Evolutionary conservation across 2,113 vertebrate genomes (phyloP).

Genomic region (Forbesichthys agassizii): DNA sequence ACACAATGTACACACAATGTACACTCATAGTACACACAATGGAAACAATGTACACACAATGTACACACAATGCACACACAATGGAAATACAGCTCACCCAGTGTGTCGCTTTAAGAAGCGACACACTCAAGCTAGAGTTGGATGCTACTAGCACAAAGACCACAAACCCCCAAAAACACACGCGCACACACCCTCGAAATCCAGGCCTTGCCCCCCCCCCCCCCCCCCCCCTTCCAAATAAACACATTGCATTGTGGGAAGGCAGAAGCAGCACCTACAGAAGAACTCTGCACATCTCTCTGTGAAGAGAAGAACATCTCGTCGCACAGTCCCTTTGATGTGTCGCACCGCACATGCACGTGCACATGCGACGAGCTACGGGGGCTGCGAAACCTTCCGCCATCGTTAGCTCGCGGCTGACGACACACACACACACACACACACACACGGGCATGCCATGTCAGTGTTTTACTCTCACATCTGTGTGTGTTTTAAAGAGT

Average conservation of each 20-base stretch:
- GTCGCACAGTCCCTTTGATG: constrained; percentile 67
- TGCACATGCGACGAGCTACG: constrained; percentile 29
- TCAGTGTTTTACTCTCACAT: constrained; percentile 33
- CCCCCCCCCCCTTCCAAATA: constrained; percentile 29
- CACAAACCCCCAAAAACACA: no score
- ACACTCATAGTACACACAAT: neutral
- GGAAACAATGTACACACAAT: neutral
- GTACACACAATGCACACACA: neutral
- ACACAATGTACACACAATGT: neutral
- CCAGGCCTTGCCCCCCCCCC: constrained; percentile 20
- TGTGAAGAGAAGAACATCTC: constrained; percentile 22
- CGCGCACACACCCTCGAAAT: constrained; percentile 49
- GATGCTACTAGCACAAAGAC: no score
- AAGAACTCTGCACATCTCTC: constrained; percentile 54
- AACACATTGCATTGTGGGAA: constrained; percentile 64
- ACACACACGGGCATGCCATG: constrained; percentile 11
- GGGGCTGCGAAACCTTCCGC: neutral
- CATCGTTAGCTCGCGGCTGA: constrained; percentile 27
- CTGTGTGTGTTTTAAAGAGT: neutral
- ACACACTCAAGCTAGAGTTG: no score
- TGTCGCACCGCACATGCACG: constrained; percentile 56
- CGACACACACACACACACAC: constrained; percentile 25
- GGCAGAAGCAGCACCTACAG: constrained; percentile 58
- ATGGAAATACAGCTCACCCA: neutral
- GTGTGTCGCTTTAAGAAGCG: no score